Conservation (phyloP, 2,113 vertebrate species). For the Zosterops pallidus region DNA sequence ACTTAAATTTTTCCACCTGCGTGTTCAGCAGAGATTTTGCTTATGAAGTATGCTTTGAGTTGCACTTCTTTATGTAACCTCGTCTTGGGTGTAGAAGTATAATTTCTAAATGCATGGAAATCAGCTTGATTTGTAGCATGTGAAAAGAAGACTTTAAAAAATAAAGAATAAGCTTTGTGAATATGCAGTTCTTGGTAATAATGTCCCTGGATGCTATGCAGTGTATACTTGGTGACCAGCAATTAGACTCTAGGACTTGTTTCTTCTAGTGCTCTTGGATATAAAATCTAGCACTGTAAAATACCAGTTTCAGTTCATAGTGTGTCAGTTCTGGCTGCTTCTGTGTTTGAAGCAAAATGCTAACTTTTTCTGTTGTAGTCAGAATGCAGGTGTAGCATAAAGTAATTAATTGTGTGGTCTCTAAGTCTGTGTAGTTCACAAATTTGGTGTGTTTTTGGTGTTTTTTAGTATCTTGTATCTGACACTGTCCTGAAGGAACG, state of each 20-base stretch:
- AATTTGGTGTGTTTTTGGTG: not conserved
- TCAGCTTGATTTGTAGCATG: not conserved
- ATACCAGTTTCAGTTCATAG: not conserved
- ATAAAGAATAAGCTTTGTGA: not conserved
- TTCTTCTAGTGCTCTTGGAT: not conserved
- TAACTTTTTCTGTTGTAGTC: not conserved
- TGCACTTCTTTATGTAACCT: not conserved
- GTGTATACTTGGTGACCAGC: not conserved
- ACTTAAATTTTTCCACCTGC: not conserved
- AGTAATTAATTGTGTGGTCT: not conserved
- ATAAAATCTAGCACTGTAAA: not conserved
- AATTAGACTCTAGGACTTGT: not conserved
- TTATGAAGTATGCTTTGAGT: not conserved
- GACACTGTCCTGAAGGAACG: slow-evolving; percentile 95
- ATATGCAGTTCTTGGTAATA: not conserved
- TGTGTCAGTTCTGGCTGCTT: not conserved
- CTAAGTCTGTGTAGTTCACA: not conserved
- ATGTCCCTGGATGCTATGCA: not conserved
- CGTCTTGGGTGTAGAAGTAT: not conserved
- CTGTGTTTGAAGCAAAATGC: not conserved
- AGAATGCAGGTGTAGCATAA: not conserved
- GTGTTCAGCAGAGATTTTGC: not conserved
- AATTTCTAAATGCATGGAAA: not conserved
- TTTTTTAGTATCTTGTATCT: slow-evolving; percentile 88
- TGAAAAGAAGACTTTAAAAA: not conserved